Conservation (phyloP, 2,797 vertebrate species). For the Rhinoraja longicauda region DNA sequence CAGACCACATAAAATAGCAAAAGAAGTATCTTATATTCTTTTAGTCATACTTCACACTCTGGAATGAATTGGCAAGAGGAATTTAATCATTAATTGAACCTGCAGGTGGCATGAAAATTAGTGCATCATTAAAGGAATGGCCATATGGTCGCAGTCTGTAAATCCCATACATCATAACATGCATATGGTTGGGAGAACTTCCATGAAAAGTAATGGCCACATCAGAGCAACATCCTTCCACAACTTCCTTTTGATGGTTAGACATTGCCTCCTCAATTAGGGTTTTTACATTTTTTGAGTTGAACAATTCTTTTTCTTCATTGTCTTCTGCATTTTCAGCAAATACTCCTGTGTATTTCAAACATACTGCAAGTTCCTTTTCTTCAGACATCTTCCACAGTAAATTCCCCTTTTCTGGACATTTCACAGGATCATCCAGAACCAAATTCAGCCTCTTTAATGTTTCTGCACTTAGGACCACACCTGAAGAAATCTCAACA, state of each 20-base stretch:
- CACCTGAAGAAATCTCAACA: slow-evolving; percentile 74
- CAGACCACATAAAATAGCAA: background rate
- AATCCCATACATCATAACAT: slow-evolving; percentile 95
- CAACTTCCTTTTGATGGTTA: slow-evolving; percentile 69
- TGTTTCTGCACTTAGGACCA: slow-evolving; percentile 83
- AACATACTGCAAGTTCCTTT: slow-evolving; percentile 84
- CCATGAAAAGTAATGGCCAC: slow-evolving; percentile 82
- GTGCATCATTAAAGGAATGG: slow-evolving; percentile 75
- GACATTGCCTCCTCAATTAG: slow-evolving; percentile 79
- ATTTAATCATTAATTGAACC: slow-evolving; percentile 82
- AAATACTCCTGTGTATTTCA: slow-evolving; percentile 83
- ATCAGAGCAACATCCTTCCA: slow-evolving; percentile 87
- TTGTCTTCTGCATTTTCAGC: slow-evolving; percentile 89
- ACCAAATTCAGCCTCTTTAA: slow-evolving; percentile 69
- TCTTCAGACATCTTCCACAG: slow-evolving; percentile 87
- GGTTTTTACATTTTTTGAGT: slow-evolving; percentile 65
- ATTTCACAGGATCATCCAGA: slow-evolving; percentile 71
- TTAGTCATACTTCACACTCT: background rate
- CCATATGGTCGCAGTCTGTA: slow-evolving; percentile 89
- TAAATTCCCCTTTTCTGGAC: slow-evolving; percentile 72
- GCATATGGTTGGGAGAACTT: slow-evolving; percentile 83
- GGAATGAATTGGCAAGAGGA: background rate
- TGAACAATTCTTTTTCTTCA: slow-evolving; percentile 79
- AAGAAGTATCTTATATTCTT: no score
- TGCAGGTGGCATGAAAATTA: slow-evolving; percentile 75